These are phyloP conservation scores for Clistopyga incitator DNA, from an alignment of 2,888 invertebrate genomes.

Conservation along the genomic window DNA sequence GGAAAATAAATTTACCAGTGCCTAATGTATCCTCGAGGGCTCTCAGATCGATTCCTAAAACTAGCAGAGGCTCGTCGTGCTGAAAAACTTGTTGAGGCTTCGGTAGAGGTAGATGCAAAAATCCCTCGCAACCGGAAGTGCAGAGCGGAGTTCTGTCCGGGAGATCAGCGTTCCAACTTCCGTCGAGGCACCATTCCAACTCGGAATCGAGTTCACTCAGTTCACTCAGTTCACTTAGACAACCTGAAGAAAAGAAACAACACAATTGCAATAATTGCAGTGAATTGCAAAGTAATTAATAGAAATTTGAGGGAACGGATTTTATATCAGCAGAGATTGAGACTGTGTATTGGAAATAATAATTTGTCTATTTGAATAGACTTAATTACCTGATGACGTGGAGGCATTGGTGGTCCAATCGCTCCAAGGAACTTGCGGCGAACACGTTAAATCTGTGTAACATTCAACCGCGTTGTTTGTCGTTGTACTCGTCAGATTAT, in stretches of 20 bases:
- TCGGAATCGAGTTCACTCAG: conserved; percentile 80
- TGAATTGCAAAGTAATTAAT: too few species aligned
- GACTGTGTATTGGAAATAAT: too few species aligned
- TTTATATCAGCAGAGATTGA: too few species aligned
- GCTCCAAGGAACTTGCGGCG: conserved; percentile 79
- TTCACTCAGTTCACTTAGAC: conserved; percentile 79
- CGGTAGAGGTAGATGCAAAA: conserved; percentile 82
- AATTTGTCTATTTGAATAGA: conserved; percentile 16
- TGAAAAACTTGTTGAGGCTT: conserved; percentile 78
- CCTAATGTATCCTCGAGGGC: conserved; percentile 78
- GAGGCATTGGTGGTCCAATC: conserved; percentile 79
- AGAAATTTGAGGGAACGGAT: too few species aligned
- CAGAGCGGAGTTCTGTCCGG: conserved; percentile 87
- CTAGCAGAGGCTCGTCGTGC: conserved; percentile 81
- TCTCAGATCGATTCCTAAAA: conserved; percentile 83
- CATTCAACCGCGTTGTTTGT: conserved; percentile 74
- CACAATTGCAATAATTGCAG: background rate
- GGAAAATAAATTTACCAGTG: conserved; percentile 58
- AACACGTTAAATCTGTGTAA: conserved; percentile 79
- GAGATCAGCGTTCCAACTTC: conserved; percentile 81
- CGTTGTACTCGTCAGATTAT: conserved; percentile 47
- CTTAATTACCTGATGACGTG: conserved; percentile 74
- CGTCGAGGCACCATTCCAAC: conserved; percentile 82
- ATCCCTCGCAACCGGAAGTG: conserved; percentile 86
- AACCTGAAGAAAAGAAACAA: conserved; percentile 69